Conservation (phyloP, 1,140 invertebrate species). For the Aphelinus atriplicis region DNA sequence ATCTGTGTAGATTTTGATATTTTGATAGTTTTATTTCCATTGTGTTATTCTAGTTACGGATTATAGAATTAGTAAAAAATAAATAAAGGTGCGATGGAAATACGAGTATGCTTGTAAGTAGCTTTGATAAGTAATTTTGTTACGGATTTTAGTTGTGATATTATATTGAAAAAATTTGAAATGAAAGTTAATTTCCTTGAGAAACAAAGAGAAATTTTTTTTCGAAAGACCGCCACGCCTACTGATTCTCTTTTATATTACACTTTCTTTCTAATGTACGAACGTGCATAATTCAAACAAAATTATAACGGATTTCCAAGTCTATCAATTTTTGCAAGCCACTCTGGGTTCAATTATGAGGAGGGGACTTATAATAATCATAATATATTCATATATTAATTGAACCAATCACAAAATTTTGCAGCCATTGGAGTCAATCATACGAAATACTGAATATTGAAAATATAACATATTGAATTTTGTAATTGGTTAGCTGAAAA, state of each 20-base stretch:
- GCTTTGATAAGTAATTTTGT: background rate
- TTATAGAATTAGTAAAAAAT: background rate
- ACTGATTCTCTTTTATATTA: slow-evolving; percentile 15
- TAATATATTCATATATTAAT: slow-evolving; percentile 7
- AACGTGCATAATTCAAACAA: slow-evolving; percentile 3
- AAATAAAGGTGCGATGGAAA: slow-evolving; percentile 12
- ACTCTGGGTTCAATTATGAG: slow-evolving; percentile 20
- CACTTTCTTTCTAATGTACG: background rate
- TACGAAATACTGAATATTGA: no score
- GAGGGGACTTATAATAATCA: background rate
- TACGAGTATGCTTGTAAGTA: slow-evolving; percentile 25
- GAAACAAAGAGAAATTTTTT: no score
- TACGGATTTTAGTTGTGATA: no score
- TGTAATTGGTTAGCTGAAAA: slow-evolving; percentile 32
- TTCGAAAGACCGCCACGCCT: slow-evolving; percentile 15
- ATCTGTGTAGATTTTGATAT: no score
- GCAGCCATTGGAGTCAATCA: no score
- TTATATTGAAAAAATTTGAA: no score
- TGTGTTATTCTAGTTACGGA: background rate
- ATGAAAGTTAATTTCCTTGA: no score
- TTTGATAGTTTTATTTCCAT: no score
- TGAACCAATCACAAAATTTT: no score
- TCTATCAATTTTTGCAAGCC: slow-evolving; percentile 28
- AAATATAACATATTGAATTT: background rate
- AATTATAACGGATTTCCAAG: slow-evolving; percentile 4